These are phyloP conservation scores for Parasteatoda tepidariorum DNA, from an alignment of 1,140 invertebrate genomes.

Conservation along the genomic window DNA sequence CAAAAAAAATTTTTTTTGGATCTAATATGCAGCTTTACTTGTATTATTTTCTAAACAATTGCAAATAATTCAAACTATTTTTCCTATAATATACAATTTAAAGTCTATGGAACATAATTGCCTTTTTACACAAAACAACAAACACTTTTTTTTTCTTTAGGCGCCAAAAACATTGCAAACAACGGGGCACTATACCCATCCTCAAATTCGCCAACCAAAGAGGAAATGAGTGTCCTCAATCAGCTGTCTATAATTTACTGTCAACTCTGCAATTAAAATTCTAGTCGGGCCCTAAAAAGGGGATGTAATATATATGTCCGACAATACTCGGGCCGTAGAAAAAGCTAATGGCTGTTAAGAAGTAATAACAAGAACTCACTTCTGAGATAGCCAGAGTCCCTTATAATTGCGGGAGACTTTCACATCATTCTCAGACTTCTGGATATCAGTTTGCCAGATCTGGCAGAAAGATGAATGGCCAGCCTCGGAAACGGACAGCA, in stretches of 20 bases:
- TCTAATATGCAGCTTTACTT: no score
- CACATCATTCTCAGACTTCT: constrained; percentile 10
- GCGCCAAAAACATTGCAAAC: no score
- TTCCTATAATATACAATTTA: no score
- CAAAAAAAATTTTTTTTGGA: no score
- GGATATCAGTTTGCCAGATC: constrained; percentile 44
- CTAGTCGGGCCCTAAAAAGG: not conserved
- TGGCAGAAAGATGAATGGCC: constrained; percentile 40
- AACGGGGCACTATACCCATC: no score
- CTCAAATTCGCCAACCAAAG: not conserved
- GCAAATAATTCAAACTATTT: no score
- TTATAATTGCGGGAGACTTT: constrained; percentile 49
- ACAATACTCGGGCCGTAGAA: not conserved
- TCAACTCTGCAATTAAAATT: not conserved
- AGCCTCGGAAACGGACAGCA: not conserved
- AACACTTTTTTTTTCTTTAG: no score
- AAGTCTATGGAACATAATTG: no score
- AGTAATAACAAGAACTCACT: constrained; percentile 17
- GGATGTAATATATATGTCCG: not conserved
- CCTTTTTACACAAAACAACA: no score
- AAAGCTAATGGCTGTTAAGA: not conserved
- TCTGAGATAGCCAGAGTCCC: constrained; percentile 46
- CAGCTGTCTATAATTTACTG: not conserved
- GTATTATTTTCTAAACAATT: no score
- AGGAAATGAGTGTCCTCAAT: not conserved